Evolutionary conservation across 2,888 invertebrate species (phyloP).

Genomic region (Lumbricus terrestris): DNA sequence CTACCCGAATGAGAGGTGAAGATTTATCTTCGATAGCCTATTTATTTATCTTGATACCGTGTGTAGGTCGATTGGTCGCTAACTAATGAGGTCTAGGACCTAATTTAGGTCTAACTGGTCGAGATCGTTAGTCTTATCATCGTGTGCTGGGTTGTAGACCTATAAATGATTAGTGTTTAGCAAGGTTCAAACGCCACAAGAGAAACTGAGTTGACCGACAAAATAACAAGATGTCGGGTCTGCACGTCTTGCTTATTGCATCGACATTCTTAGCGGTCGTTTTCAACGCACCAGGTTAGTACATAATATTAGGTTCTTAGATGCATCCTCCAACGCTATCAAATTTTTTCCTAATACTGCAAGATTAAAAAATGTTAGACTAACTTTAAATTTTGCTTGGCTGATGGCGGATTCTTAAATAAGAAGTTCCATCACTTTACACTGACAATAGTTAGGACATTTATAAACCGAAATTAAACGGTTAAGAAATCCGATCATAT

Average conservation of each 20-base stretch:
- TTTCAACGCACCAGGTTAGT: neutral
- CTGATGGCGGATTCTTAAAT: too few relatives aligned
- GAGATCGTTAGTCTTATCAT: neutral
- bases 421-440: neutral
- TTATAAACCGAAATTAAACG: too few relatives aligned
- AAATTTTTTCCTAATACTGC: neutral
- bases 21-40: neutral
- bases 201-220: neutral
- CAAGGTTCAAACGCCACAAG: neutral
- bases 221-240: neutral
- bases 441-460: too few relatives aligned
- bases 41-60: neutral
- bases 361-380: neutral
- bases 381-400: too few relatives aligned
- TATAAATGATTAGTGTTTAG: neutral
- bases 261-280: neutral
- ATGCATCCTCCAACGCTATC: neutral
- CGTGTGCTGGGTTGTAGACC: too few relatives aligned
- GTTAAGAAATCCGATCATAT: neutral
- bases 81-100: neutral
- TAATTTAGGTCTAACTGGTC: neutral
- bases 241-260: neutral
- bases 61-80: neutral
- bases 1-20: neutral
- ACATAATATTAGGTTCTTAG: too few relatives aligned